Conservation (phyloP, 1,140 invertebrate genomes). For the Pararge aegeria region DNA sequence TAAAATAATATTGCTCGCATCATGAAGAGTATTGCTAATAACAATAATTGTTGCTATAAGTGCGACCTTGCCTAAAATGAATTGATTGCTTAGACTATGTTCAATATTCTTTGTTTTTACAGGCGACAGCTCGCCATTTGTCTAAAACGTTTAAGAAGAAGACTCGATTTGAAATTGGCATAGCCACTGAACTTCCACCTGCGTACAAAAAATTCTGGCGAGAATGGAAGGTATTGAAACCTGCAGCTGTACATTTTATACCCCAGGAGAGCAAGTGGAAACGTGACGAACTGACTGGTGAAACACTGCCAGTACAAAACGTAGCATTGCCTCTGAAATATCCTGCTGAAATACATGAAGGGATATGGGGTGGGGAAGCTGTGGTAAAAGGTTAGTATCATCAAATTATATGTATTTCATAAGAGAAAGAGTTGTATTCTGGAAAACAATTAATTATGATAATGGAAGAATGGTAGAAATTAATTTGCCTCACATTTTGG, state of each 20-base stretch:
- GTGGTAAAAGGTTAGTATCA: slow-evolving; percentile 84
- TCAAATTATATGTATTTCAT: no score
- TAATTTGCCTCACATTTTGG: no score
- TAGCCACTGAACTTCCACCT: slow-evolving; percentile 86
- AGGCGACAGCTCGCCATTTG: slow-evolving; percentile 66
- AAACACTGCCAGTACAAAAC: slow-evolving; percentile 88
- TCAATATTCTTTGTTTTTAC: slow-evolving; percentile 30
- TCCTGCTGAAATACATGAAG: slow-evolving; percentile 90
- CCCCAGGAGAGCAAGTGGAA: slow-evolving; percentile 87
- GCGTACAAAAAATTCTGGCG: slow-evolving; percentile 94
- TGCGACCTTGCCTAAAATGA: not conserved
- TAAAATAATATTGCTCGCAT: slow-evolving; percentile 39
- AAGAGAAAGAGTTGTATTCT: no score
- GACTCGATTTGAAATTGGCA: slow-evolving; percentile 80
- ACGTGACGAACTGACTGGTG: slow-evolving; percentile 85
- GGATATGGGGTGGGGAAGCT: slow-evolving; percentile 98
- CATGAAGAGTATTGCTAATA: slow-evolving; percentile 26
- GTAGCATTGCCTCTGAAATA: slow-evolving; percentile 88
- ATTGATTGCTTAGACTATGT: not conserved
- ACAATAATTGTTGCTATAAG: not conserved
- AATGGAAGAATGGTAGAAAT: no score
- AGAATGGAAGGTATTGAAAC: slow-evolving; percentile 89
- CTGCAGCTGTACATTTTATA: slow-evolving; percentile 92
- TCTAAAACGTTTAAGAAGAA: slow-evolving; percentile 71
- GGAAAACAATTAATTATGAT: no score